Percentiles rank a stretch among this genome's conserved stretches.
Conservation (phyloP, 2,113 vertebrate genomes). For the Hippolais icterina region DNA sequence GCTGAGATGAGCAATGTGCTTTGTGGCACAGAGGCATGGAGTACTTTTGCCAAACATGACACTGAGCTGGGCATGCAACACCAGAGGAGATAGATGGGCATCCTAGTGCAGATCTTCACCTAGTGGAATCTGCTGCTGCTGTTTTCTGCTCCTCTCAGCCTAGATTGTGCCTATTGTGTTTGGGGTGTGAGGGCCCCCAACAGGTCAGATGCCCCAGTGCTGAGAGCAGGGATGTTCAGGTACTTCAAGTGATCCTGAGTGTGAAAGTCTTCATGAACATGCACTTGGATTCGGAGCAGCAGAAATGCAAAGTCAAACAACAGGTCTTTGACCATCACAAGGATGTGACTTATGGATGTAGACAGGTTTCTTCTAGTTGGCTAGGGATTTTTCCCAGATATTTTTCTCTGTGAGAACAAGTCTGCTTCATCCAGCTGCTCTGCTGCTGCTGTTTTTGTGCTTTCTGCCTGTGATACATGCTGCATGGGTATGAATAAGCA, state of each 20-base stretch:
- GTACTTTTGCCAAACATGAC: not conserved
- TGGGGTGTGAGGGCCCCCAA: not conserved
- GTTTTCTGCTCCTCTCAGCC: not conserved
- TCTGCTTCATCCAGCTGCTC: not conserved
- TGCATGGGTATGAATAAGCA: not conserved
- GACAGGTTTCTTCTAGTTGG: not conserved
- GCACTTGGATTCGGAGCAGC: not conserved
- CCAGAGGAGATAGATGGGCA: rapidly evolving
- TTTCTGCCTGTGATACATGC: not conserved
- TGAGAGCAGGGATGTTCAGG: not conserved
- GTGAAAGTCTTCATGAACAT: not conserved
- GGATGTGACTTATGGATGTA: not conserved
- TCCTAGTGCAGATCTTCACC: not conserved
- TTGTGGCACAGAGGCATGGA: not conserved
- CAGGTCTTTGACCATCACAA: not conserved
- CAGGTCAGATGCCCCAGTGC: not conserved
- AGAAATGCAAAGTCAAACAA: not conserved
- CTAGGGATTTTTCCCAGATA: not conserved
- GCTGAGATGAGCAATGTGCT: rapidly evolving
- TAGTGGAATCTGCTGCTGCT: not conserved
- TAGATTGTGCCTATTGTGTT: not conserved
- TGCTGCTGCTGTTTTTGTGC: not conserved
- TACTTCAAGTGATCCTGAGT: not conserved
- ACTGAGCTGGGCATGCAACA: not conserved
- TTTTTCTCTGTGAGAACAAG: not conserved